Base-by-base conservation (phyloP, 1,140 invertebrate species). In the Metaphire vulgaris region DNA sequence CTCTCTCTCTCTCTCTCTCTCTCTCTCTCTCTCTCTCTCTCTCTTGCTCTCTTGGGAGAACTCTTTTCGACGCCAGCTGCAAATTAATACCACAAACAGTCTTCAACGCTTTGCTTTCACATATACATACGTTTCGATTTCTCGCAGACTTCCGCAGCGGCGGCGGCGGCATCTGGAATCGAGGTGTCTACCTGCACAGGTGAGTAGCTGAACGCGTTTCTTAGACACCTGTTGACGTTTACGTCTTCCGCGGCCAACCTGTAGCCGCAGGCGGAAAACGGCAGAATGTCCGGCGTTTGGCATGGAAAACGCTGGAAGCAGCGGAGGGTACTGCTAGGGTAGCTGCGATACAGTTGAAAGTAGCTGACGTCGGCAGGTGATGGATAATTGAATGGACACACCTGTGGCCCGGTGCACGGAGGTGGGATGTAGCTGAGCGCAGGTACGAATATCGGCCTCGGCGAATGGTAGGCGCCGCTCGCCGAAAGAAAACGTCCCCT, bases 181-280 rank as follows among this genome's bases (percentile, higher is more conserved):
- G 41, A 12, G 21, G 41, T 21, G 21, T 56, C 41, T 56, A 56
- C 41, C 41, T 56, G 41, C 41, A 56, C 41, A 56, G 41, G 41
- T 56, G 41, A 56, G 41, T 56, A 56, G 41, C 41, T 56, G 41
- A 56, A 56, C 6, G 6, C 41, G 41, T 56, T 6, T 21, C 41
- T 56, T 21, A 56, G 41, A 56, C 41, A 56, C 41, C 41, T 56
- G 41, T 56, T 56, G 21, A 56, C 41, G 6, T 6, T 56, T 56
- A 21, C 21, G 6, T 56, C 41, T 56, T 56, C 41, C 41, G 41
- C 41, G 6, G 6, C 6, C 6, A 56, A 12, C 6, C 41, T 56
- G 41, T 56, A 56, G 41, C 41, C 41, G 41, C 41, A 56, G n/a
- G n/a, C n/a, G n/a, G n/a, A n/a, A n/a, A n/a, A n/a, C 41, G 41